These are phyloP conservation scores for Pollenia angustigena DNA, from an alignment of 2,888 invertebrate species.

Conservation along the genomic window DNA sequence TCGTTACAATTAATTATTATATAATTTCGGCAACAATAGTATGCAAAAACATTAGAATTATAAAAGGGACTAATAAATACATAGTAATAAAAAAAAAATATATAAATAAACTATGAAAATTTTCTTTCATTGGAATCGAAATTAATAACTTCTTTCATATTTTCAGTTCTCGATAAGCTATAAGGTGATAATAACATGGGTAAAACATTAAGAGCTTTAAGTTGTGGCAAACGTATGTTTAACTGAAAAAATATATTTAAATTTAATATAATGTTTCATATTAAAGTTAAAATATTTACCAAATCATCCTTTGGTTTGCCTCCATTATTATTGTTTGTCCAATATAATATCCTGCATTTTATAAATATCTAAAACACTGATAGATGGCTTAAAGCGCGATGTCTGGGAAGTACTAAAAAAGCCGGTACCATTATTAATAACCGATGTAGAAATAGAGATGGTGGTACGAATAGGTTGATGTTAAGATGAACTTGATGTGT, in stretches of 20 bases:
- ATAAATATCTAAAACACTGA: conserved; percentile 88
- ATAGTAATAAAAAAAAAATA: conserved; percentile 42
- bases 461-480: conserved; percentile 59
- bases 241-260: conserved; percentile 74
- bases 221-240: conserved; percentile 81
- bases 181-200: conserved; percentile 83
- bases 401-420: too few relatives aligned
- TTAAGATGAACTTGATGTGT: too few relatives aligned
- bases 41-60: conserved; percentile 3
- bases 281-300: conserved; percentile 72
- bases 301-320: conserved; percentile 76
- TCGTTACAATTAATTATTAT: conserved; percentile 29
- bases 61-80: conserved; percentile 31
- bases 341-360: too few relatives aligned
- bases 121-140: conserved; percentile 83
- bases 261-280: neutral
- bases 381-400: conserved; percentile 90
- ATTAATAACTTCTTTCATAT: conserved; percentile 82
- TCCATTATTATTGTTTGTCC: conserved; percentile 77
- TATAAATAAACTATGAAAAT: conserved; percentile 78
- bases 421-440: conserved; percentile 67
- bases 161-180: conserved; percentile 83
- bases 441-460: conserved; percentile 54
- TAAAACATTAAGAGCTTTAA: conserved; percentile 79
- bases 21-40: conserved; percentile 27